Percentiles rank a stretch among this genome's conserved stretches.
phyloP scores from a whole-genome alignment of 2,888 invertebrate genomes.

The Mesochorus sp. region DNA sequence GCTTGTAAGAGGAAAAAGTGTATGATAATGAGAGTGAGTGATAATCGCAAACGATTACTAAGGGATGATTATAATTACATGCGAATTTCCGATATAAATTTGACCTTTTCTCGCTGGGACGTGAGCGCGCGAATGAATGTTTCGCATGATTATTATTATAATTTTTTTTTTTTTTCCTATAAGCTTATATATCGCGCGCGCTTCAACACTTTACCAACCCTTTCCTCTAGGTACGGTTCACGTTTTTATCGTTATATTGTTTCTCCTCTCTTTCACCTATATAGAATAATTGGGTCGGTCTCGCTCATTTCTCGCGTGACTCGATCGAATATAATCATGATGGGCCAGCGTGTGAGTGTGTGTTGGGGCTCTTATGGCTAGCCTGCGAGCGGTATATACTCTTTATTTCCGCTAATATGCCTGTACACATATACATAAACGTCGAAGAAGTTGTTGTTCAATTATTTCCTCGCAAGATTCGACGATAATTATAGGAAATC shows the following conservation, averaged over 20 bases:
- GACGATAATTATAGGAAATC: conserved; percentile 57
- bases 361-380: background rate
- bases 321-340: conserved; percentile 55
- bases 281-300: conserved; percentile 44
- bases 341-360: no score
- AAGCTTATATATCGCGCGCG: background rate
- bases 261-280: conserved; percentile 16
- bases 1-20: no score
- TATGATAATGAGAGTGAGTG: conserved; percentile 8
- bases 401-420: conserved; percentile 20
- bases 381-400: conserved; percentile 7
- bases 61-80: background rate
- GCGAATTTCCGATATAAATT: conserved; percentile 15
- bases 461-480: conserved; percentile 49
- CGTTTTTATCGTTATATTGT: conserved; percentile 1
- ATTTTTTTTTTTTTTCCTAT: background rate
- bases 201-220: conserved; percentile 8
- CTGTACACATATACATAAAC: conserved; percentile 10
- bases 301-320: conserved; percentile 59
- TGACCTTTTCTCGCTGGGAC: conserved; percentile 24
- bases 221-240: background rate
- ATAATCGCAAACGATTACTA: background rate
- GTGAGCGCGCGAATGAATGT: background rate
- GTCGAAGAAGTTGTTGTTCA: conserved; percentile 58
- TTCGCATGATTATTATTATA: no score